These are phyloP conservation scores for Philotrypesis tridentata DNA, from an alignment of 1,140 invertebrate species.

Conservation along the genomic window DNA sequence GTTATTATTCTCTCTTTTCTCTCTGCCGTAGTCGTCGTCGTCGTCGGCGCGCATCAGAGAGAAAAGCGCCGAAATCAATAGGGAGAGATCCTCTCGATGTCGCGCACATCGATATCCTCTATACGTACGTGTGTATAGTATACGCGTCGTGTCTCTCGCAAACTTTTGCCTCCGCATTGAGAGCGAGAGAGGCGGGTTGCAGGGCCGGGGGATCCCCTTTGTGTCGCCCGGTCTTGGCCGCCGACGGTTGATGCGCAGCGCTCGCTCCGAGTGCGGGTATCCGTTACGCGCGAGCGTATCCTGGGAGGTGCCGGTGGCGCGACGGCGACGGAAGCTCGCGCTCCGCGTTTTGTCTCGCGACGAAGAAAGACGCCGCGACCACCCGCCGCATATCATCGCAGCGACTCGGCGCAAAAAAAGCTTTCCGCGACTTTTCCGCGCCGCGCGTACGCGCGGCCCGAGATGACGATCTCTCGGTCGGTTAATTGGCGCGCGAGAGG, in stretches of 20 bases:
- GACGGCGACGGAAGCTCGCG: constrained; percentile 40
- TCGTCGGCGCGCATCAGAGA: too few relatives aligned
- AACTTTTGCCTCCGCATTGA: neutral
- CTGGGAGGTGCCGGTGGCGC: constrained; percentile 50
- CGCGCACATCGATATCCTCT: neutral
- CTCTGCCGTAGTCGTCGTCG: too few relatives aligned
- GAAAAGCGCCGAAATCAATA: constrained; percentile 23
- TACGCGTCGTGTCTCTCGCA: neutral
- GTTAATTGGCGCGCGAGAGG: constrained; percentile 63
- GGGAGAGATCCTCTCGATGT: constrained; percentile 3
- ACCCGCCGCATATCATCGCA: neutral
- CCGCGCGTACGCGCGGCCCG: neutral
- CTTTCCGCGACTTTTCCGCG: neutral
- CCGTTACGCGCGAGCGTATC: constrained; percentile 49
- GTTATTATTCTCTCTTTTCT: neutral
- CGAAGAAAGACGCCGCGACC: neutral
- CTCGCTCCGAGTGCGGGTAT: too few relatives aligned
- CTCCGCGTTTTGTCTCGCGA: neutral
- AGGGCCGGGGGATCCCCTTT: too few relatives aligned
- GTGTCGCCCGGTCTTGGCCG: neutral
- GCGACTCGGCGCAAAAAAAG: neutral
- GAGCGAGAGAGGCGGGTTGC: neutral
- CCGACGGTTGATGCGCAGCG: neutral
- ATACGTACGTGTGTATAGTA: too few relatives aligned
- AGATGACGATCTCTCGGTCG: constrained; percentile 46